phyloP scores from a whole-genome alignment of 2,797 vertebrate genomes.

The Mus minutoides region DNA sequence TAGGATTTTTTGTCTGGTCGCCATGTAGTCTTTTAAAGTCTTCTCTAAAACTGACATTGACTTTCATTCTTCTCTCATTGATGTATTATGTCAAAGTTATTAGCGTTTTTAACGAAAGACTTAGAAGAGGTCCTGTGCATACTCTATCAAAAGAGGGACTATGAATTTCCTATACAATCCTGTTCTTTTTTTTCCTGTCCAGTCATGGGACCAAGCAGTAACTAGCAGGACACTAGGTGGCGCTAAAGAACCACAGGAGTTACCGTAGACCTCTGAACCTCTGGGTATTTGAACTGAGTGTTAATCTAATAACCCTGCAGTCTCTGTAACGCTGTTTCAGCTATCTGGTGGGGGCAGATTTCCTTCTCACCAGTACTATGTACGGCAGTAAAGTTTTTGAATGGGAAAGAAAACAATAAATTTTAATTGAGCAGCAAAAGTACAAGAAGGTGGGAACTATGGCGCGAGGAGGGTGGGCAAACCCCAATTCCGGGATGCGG shows the following conservation, averaged over 20 bases:
- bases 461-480: not conserved
- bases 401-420: not conserved
- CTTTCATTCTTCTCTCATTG: not conserved
- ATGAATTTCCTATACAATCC: not conserved
- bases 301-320: not conserved
- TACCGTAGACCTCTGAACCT: not conserved
- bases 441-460: not conserved
- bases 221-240: constrained; percentile 65
- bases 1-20: no score
- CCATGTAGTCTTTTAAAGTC: not conserved
- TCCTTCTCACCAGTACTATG: not conserved
- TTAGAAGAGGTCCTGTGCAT: not conserved
- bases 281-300: not conserved
- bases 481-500: not conserved
- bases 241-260: constrained; percentile 32
- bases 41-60: not conserved
- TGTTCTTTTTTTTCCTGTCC: not conserved
- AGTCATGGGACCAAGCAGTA: not conserved
- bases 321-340: not conserved
- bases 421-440: constrained; percentile 10
- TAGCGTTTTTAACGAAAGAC: not conserved
- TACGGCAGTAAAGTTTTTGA: not conserved
- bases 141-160: not conserved
- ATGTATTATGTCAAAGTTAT: not conserved
- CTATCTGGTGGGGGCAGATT: not conserved